These are phyloP conservation scores for Sanderia malayensis DNA, from an alignment of 30 jellyfish, hydroid and myxozoan genomes.

Conservation along the genomic window DNA sequence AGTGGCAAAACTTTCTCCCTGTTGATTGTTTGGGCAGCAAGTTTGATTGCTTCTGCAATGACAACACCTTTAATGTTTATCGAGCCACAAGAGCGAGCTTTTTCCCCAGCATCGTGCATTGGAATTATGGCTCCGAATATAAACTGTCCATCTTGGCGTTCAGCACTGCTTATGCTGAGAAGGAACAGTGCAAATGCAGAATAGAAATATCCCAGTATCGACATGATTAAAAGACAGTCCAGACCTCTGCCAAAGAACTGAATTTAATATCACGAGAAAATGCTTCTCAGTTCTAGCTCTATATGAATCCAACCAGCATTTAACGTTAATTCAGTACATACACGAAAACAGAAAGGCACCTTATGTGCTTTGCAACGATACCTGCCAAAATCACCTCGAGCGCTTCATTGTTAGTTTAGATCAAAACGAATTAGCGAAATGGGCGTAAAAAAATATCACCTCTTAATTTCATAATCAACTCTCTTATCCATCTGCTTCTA, in stretches of 20 bases:
- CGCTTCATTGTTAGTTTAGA: not conserved
- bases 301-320: no score
- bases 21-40: constrained; percentile 44
- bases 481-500: not conserved
- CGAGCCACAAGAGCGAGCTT: constrained; percentile 29
- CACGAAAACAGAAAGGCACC: no score
- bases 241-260: no score
- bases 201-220: not conserved
- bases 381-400: not conserved
- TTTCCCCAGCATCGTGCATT: constrained; percentile 36
- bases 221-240: no score
- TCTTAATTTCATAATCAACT: not conserved
- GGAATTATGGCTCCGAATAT: constrained; percentile 57
- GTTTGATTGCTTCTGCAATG: constrained; percentile 46
- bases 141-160: constrained; percentile 38
- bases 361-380: no score
- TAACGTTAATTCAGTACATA: no score
- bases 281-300: no score
- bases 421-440: not conserved
- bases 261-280: no score
- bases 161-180: constrained; percentile 18
- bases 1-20: constrained; percentile 15
- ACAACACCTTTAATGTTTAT: constrained; percentile 48
- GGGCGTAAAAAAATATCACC: not conserved
- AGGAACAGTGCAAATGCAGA: not conserved